A percentile compares a stretch with the other conserved stretches of the same genome.
Evolutionary conservation across 1,140 invertebrate genomes (phyloP).

Genomic region (Campoletis sonorensis): DNA sequence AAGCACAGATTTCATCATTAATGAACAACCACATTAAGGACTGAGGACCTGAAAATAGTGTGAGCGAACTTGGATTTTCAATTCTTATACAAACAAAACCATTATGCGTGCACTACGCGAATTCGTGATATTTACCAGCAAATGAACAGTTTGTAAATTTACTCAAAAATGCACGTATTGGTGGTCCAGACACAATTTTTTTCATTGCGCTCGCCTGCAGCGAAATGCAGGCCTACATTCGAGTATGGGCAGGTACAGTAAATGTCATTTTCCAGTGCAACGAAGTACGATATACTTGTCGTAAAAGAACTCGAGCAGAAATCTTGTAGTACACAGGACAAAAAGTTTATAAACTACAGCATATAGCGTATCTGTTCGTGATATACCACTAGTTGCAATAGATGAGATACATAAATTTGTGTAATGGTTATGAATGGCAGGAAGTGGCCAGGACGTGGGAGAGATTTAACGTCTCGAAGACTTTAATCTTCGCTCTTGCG

Average conservation of each 20-base stretch:
- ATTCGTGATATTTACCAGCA: too few species aligned
- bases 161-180: too few species aligned
- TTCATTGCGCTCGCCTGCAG: neutral
- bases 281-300: neutral
- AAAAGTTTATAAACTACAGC: neutral
- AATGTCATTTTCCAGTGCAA: neutral
- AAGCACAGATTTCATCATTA: neutral
- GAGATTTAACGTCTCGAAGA: slow-evolving; percentile 39
- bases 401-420: slow-evolving; percentile 45
- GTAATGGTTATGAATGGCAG: slow-evolving; percentile 46
- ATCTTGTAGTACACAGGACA: neutral
- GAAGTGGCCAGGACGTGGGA: slow-evolving; percentile 44
- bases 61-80: neutral
- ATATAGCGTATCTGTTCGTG: slow-evolving; percentile 7
- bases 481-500: slow-evolving; percentile 35
- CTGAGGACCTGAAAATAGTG: neutral
- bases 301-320: slow-evolving; percentile 34
- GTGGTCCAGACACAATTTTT: too few species aligned
- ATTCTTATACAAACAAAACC: too few species aligned
- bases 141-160: too few species aligned
- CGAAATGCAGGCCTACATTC: too few species aligned
- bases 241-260: neutral
- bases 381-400: slow-evolving; percentile 41
- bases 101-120: too few species aligned
- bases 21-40: neutral